Evolutionary conservation across 2,113 vertebrate genomes (phyloP).

Genomic region (Mesocricetus auratus): DNA sequence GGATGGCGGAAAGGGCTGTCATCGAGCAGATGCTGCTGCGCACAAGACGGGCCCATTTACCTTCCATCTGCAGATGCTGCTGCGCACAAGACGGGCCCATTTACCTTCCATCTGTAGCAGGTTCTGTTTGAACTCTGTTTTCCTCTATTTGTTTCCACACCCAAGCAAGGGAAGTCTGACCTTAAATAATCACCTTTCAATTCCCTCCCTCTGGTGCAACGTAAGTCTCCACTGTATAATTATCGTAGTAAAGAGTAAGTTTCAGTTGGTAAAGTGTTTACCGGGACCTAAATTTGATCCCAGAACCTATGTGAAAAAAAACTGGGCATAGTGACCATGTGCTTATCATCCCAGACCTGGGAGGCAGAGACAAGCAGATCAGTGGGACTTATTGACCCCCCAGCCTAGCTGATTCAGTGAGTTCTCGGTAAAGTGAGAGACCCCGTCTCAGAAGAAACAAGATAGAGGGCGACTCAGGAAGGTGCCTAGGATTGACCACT

Average conservation of each 20-base stretch:
- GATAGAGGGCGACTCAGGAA: neutral
- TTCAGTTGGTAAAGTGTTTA: neutral
- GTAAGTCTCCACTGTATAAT: constrained; percentile 63
- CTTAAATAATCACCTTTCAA: constrained; percentile 73
- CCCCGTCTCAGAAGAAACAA: neutral
- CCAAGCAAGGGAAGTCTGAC: constrained; percentile 6
- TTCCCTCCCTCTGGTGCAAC: constrained; percentile 58
- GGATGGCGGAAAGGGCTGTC: constrained; percentile 3
- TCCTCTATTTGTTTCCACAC: constrained; percentile 60
- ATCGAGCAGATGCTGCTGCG: fast-evolving
- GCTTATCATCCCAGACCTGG: neutral
- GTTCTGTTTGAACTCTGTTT: constrained; percentile 46
- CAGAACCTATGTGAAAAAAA: neutral
- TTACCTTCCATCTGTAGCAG: constrained; percentile 20
- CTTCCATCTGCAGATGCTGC: neutral
- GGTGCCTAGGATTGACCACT: neutral
- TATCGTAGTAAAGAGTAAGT: constrained; percentile 57
- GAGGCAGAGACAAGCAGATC: neutral
- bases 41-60: neutral
- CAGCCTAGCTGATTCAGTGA: neutral
- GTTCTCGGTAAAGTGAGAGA: neutral
- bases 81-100: fast-evolving
- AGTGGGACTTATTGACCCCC: neutral
- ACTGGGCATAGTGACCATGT: no score
- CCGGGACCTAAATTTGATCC: neutral